These are phyloP conservation scores for Panulirus ornatus DNA, from an alignment of 1,140 invertebrate genomes.

Conservation along the genomic window DNA sequence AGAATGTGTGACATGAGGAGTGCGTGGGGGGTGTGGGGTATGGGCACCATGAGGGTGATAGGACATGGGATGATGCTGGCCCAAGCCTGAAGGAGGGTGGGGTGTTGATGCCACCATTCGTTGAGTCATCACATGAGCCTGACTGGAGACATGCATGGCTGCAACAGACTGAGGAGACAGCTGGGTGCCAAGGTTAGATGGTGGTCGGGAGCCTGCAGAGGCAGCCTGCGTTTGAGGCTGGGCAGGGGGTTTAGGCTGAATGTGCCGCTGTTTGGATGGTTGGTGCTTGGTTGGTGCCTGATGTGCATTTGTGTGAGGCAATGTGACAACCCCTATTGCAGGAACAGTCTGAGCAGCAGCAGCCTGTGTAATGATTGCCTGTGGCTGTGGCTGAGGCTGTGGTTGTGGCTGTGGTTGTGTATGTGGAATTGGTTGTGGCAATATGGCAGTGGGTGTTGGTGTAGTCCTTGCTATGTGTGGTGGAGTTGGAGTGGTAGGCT, in stretches of 20 bases:
- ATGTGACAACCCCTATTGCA: constrained; percentile 72
- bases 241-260: constrained; percentile 75
- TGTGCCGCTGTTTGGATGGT: constrained; percentile 73
- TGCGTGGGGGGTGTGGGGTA: constrained; percentile 74
- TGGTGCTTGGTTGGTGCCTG: constrained; percentile 75
- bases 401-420: constrained; percentile 53
- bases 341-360: constrained; percentile 50
- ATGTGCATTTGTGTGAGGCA: constrained; percentile 74
- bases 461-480: constrained; percentile 75
- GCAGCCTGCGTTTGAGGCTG: constrained; percentile 76
- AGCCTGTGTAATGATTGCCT: constrained; percentile 61
- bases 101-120: constrained; percentile 73
- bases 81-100: constrained; percentile 75
- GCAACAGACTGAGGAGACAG: constrained; percentile 71
- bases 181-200: constrained; percentile 78
- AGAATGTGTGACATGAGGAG: constrained; percentile 75
- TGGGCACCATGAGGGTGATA: constrained; percentile 81
- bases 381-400: constrained; percentile 33
- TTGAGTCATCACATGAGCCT: constrained; percentile 59
- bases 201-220: constrained; percentile 81
- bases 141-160: constrained; percentile 62
- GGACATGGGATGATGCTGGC: constrained; percentile 80
- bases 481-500: constrained; percentile 78
- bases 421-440: constrained; percentile 75
- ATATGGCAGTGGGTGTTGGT: constrained; percentile 75